phyloP scores from a whole-genome alignment of 2,113 vertebrate genomes.

The Picathartes gymnocephalus region DNA sequence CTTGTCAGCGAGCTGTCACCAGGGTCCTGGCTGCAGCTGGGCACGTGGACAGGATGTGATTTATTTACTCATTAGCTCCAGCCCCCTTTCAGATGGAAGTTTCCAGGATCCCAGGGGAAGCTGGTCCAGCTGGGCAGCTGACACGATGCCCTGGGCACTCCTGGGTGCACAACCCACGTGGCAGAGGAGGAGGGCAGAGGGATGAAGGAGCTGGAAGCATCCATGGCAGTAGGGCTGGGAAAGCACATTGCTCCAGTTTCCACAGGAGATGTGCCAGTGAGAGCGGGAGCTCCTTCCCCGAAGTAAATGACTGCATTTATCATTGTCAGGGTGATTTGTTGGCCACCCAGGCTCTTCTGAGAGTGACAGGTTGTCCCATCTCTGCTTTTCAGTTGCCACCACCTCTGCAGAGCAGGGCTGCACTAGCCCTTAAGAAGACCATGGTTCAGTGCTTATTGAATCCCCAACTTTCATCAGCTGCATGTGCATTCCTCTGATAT shows the following conservation, averaged over 20 bases:
- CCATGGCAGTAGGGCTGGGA: background rate
- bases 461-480: background rate
- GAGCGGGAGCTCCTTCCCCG: background rate
- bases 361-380: slow-evolving; percentile 33
- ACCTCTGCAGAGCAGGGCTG: background rate
- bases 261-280: background rate
- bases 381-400: slow-evolving; percentile 67
- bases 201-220: background rate
- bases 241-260: background rate
- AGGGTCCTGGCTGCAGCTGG: slow-evolving; percentile 26
- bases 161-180: background rate
- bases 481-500: background rate
- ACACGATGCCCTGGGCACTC: slow-evolving; percentile 22
- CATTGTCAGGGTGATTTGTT: slow-evolving; percentile 55
- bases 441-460: slow-evolving; percentile 55
- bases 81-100: background rate
- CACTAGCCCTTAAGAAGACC: slow-evolving; percentile 32
- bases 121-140: slow-evolving; percentile 3
- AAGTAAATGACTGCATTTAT: slow-evolving; percentile 68
- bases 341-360: slow-evolving; percentile 24
- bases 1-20: background rate
- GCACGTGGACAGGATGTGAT: background rate
- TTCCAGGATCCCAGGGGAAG: background rate
- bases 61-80: slow-evolving; percentile 10
- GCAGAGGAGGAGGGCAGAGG: background rate